Percentiles rank a stretch among this genome's conserved stretches.
phyloP scores from a whole-genome alignment of 2,797 vertebrate genomes.

The Poliocrania exsul region DNA sequence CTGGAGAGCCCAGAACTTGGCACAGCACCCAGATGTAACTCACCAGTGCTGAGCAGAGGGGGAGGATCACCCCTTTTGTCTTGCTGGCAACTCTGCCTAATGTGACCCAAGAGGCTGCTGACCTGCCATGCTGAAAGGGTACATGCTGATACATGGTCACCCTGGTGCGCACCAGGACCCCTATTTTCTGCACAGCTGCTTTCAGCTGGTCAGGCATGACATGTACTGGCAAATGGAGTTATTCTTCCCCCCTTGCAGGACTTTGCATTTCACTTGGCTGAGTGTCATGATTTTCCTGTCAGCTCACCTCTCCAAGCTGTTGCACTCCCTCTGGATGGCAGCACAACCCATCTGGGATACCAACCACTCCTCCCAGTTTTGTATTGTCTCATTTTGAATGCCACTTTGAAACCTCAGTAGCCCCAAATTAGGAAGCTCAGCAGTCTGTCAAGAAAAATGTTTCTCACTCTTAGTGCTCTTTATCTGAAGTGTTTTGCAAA shows the following conservation, averaged over 20 bases:
- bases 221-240: not conserved
- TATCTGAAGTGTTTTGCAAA: not conserved
- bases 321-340: not conserved
- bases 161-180: not conserved
- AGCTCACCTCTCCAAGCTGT: not conserved
- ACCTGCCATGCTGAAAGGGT: not conserved
- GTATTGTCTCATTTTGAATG: not conserved
- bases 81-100: not conserved
- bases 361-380: not conserved
- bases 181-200: not conserved
- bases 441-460: not conserved
- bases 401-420: not conserved
- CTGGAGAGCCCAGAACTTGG: not conserved
- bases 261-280: not conserved
- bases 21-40: not conserved
- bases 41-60: not conserved
- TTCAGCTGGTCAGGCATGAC: not conserved
- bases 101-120: not conserved
- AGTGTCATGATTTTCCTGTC: not conserved
- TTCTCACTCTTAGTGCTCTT: not conserved
- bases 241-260: not conserved
- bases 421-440: not conserved
- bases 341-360: not conserved
- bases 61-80: not conserved
- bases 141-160: accelerated